Conservation (phyloP, 2,888 invertebrate genomes). For the Drosophila phalerata region DNA sequence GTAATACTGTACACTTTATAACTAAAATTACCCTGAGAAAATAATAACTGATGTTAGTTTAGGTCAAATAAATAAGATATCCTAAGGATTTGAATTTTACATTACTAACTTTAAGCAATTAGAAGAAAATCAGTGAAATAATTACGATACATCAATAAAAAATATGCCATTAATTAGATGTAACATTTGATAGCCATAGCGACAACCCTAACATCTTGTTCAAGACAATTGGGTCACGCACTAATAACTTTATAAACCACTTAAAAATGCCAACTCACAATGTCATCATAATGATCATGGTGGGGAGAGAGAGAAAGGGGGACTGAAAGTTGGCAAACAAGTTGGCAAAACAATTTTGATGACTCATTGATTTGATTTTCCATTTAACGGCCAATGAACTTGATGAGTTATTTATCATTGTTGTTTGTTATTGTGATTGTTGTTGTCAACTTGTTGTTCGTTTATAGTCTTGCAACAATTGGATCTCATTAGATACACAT, state of each 20-base stretch:
- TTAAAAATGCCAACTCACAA: conserved; percentile 38
- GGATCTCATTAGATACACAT: conserved; percentile 43
- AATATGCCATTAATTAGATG: conserved; percentile 27
- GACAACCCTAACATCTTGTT: background rate
- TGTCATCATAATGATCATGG: conserved; percentile 9
- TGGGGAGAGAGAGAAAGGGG: background rate
- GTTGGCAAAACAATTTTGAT: conserved; percentile 50
- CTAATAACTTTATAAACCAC: conserved; percentile 42
- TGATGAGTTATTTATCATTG: conserved; percentile 29
- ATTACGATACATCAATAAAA: conserved; percentile 26
- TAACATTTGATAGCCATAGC: conserved; percentile 14
- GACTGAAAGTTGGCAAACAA: conserved; percentile 24
- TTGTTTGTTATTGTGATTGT: conserved; percentile 15
- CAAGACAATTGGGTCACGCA: conserved; percentile 33
- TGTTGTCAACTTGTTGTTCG: conserved; percentile 32
- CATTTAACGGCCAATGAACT: conserved; percentile 72
- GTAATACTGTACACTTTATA: too few relatives aligned
- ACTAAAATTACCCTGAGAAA: too few relatives aligned
- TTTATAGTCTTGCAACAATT: conserved; percentile 28
- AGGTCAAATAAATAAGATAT: too few relatives aligned
- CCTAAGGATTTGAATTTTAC: too few relatives aligned
- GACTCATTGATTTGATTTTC: conserved; percentile 71
- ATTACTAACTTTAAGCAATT: too few relatives aligned
- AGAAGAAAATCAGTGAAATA: conserved; percentile 23
- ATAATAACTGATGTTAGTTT: too few relatives aligned